Evolutionary conservation across 2,888 invertebrate genomes (phyloP).

Genomic region (Cylloceria caligata): DNA sequence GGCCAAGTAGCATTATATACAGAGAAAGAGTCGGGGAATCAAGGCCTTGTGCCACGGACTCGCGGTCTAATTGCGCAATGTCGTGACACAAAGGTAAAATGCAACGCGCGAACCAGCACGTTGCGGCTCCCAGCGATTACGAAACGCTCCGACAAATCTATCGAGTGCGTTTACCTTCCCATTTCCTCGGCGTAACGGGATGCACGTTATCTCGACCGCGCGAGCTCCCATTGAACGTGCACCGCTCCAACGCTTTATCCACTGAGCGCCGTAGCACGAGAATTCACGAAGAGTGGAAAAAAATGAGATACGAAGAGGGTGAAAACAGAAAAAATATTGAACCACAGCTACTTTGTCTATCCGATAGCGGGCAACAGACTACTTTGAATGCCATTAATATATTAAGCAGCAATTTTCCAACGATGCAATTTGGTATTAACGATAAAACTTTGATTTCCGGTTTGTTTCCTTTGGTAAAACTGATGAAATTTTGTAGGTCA

Average conservation of each 20-base stretch:
- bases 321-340: conserved; percentile 5
- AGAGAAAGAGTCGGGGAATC: conserved; percentile 1
- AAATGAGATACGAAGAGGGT: background rate
- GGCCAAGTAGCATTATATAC: conserved; percentile 16
- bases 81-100: conserved; percentile 64
- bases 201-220: conserved; percentile 53
- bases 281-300: conserved; percentile 9
- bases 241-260: conserved; percentile 9
- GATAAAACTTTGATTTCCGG: conserved; percentile 13
- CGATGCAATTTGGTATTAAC: background rate
- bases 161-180: conserved; percentile 29
- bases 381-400: conserved; percentile 20
- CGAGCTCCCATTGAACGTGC: conserved; percentile 17
- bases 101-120: conserved; percentile 39
- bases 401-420: background rate
- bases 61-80: conserved; percentile 66
- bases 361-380: conserved; percentile 5
- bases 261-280: conserved; percentile 32
- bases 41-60: conserved; percentile 41
- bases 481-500: too few species aligned
- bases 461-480: background rate
- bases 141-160: conserved; percentile 62
- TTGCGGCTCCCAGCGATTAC: conserved; percentile 41
- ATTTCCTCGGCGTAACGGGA: conserved; percentile 24
- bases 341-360: conserved; percentile 39